Evolutionary conservation across 1,140 invertebrate genomes (phyloP).

Genomic region (Plodia interpunctella): DNA sequence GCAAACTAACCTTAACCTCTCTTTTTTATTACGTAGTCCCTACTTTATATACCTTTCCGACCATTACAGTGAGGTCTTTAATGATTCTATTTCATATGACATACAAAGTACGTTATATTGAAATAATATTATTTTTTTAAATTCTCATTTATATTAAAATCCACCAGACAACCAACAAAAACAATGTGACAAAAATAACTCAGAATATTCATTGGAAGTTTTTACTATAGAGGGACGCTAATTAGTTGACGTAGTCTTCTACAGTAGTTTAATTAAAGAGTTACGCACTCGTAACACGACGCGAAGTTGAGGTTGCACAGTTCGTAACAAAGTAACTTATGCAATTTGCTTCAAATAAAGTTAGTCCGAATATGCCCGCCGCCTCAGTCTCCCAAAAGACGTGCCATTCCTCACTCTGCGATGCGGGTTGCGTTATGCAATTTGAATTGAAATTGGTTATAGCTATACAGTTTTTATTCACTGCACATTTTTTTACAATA

Average conservation of each 20-base stretch:
- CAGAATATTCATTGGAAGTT: background rate
- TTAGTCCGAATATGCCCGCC: constrained; percentile 1
- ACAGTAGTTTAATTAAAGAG: constrained; percentile 6
- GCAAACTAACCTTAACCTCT: too few species aligned
- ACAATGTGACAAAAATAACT: too few species aligned
- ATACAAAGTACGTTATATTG: too few species aligned
- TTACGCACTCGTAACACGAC: background rate
- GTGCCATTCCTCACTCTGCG: background rate
- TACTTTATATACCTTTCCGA: too few species aligned
- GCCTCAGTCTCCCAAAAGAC: background rate
- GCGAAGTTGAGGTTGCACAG: background rate
- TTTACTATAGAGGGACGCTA: background rate
- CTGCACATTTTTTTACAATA: too few species aligned
- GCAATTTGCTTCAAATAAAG: constrained; percentile 2
- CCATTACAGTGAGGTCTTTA: too few species aligned
- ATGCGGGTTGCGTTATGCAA: constrained; percentile 8
- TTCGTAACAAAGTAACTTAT: background rate
- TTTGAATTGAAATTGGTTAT: constrained; percentile 2
- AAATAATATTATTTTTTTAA: too few species aligned
- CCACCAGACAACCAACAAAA: too few species aligned
- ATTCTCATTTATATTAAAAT: too few species aligned
- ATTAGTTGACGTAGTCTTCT: background rate
- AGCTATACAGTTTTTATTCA: too few species aligned
- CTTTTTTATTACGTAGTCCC: too few species aligned
- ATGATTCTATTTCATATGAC: too few species aligned